Base-by-base conservation (phyloP, 2,113 vertebrate genomes). In the Chamaetylas fuelleborni region DNA sequence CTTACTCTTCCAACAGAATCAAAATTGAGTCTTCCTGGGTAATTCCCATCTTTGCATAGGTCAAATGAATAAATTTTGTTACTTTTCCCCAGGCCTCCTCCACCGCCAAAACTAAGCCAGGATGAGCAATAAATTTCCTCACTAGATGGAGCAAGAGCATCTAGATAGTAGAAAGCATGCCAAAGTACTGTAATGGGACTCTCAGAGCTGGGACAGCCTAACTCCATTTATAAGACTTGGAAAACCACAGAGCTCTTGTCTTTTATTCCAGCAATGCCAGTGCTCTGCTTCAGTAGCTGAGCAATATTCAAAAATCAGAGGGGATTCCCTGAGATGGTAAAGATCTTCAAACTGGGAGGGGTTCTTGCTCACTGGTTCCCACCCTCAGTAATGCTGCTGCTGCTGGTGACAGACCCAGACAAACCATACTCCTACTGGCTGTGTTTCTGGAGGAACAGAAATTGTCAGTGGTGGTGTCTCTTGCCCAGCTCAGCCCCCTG, bases 1-100 rank as follows among this genome's bases (percentile, higher is more conserved):
- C 60, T 94, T 58, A 56, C 24, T 72, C 66, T 72, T 58, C 43
- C 54, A 54, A 40, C 48, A 85, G 81, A 93, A 85, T 53, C 61
- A 81, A 79, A 71, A 29, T 60, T 43, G 78, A 64, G 50, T 60
- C 65, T 80, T 81, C 36, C 60, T 40, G 58, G 42, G 78, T 94
- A 93, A 92, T 95, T 85, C 91, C 65, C 45, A 42, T 57, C 43
- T 91, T 93, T 92, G 74, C 66, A 93, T 36, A 93, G 60, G 69
- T 92, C 69, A 86, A 54, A 86, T 48, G 48, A 24, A 92, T 78
- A 56, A 92, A 84, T 90, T 26, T 86, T 14, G 8, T 36, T 73
- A 22, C 18, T 92, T 93, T 88, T 77, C 81, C 62, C 73, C 58
- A 70, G 66, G 73, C n/a, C 5, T 38, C 47, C 40, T 79, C 34